phyloP scores from a whole-genome alignment of 2,113 vertebrate genomes.

The Psettodes erumei region DNA sequence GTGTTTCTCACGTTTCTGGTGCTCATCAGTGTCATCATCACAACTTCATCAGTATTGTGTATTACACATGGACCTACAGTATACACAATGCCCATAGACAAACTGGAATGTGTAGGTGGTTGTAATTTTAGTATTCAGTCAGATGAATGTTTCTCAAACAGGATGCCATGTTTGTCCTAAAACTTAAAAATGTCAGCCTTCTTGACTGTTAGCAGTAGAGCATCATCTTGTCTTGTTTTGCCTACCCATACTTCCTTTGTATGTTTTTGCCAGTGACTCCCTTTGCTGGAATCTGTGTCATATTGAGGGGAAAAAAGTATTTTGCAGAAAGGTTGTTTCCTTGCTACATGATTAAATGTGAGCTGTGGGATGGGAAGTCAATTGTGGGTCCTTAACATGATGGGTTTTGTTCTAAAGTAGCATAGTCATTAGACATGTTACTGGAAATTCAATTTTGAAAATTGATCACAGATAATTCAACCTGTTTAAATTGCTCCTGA shows the following conservation, averaged over 20 bases:
- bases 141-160: neutral
- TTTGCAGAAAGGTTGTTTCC: conserved; percentile 55
- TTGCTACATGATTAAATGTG: conserved; percentile 69
- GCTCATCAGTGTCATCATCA: conserved; percentile 1
- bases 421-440: neutral
- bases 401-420: neutral
- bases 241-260: conserved; percentile 18
- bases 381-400: neutral
- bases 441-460: neutral
- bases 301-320: conserved; percentile 50
- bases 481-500: neutral
- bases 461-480: conserved; percentile 1
- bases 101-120: neutral
- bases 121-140: conserved; percentile 19
- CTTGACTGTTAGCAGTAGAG: neutral
- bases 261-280: conserved; percentile 57
- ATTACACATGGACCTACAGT: conserved; percentile 2
- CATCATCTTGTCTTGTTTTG: neutral
- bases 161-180: neutral
- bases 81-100: neutral
- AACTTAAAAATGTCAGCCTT: neutral
- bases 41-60: conserved; percentile 16
- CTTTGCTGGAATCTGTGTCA: conserved; percentile 54
- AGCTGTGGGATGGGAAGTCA: conserved; percentile 17
- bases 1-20: neutral